A percentile compares a stretch with the other conserved stretches of the same genome.
These are phyloP conservation scores for human (Homo sapiens) DNA, from an alignment of 2,113 vertebrate species.

Conservation along the genomic window GRCh38 chr7:18104001-18104500, in stretches of 20 bases:
- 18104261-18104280: background rate
- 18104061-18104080: background rate
- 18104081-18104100: background rate
- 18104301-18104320: background rate
- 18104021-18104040: background rate
- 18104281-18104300: constrained; percentile 41
- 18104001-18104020: background rate
- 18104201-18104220: background rate
- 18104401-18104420: background rate
- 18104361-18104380: background rate
- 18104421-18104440: background rate
- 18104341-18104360: background rate
- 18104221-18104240: background rate
- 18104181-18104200: background rate
- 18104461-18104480: background rate
- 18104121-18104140: background rate
- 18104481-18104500: background rate
- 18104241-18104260: constrained; percentile 9
- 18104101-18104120: background rate
- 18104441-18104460: background rate
- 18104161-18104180: background rate
- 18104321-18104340: constrained; percentile 27
- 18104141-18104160: background rate
- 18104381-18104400: background rate
- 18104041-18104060: background rate